Base-by-base conservation (phyloP, 2,797 vertebrate species). In the Gymnothorax reevesii region DNA sequence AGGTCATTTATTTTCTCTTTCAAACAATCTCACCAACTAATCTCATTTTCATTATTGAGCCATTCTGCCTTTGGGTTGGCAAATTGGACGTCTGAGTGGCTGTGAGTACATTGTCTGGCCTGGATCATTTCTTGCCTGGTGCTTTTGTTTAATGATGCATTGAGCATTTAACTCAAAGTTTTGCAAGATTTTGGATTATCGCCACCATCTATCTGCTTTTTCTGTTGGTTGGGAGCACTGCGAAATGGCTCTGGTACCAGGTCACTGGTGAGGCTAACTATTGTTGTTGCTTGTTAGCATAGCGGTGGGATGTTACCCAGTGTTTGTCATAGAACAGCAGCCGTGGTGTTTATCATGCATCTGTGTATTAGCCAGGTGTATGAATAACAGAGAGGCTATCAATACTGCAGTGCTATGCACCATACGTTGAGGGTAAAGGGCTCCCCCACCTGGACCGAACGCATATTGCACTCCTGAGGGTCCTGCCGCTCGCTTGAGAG, bases 181-280 rank as follows among this genome's bases (percentile, higher is more conserved):
- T 55, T 83, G 62, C 57, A 79, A 82, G 62, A 62, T 55, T 71
- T 54, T 4, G 60, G 82, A 86, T 86, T 69, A 82, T 71, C 83
- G 15, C 52, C 12, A 7, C 86, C 86, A 83, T 86, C 80, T 86
- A 80, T 80, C 82, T 64, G 5, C 0, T 73, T 64, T 80, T 57
- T 27, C 5, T 4, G 86, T 71, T 69, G 57, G 22, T 3, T 3
- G 60, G 57, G 27, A 9, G 54, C 42, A 15, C 77, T 27, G 79
- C 4, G 49, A 82, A 54, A 83, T 49, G 27, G 54, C 10, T 73
- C 27, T 79, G 15, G 54, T 62, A 57, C 69, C 22, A 25, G 62
- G 3, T 2, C 8, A 15, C 52, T 17, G 27, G 1, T 49, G 55
- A 20, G 8, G 25, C 25, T 42, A 42, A 42, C 33, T 42, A 42